Percentiles rank a stretch among this genome's conserved stretches.
phyloP scores from a whole-genome alignment of 2,113 vertebrate species.

The Hiodon tergisus region DNA sequence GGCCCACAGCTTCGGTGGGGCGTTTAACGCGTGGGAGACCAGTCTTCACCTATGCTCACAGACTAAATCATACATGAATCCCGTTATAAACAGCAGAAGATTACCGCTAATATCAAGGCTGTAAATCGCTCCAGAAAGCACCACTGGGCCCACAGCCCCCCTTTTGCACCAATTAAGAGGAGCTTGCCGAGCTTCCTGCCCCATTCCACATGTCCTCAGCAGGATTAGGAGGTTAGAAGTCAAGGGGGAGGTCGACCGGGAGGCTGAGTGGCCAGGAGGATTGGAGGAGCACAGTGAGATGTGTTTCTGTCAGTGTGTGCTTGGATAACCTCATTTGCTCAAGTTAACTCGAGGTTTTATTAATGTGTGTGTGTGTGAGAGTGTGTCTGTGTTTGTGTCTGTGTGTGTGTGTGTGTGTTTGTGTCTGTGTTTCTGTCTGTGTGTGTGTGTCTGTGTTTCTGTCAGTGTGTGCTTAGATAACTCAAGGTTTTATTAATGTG shows the following conservation, averaged over 20 bases:
- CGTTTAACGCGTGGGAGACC: no score
- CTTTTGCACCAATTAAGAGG: conserved; percentile 47
- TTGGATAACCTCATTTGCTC: conserved; percentile 10
- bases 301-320: conserved; percentile 8
- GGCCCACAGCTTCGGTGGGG: no score
- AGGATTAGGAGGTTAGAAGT: conserved; percentile 64
- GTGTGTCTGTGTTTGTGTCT: conserved; percentile 13
- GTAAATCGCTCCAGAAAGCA: no score
- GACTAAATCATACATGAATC: not conserved
- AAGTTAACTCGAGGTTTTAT: not conserved
- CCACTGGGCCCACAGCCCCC: conserved; percentile 1
- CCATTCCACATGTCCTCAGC: conserved; percentile 21
- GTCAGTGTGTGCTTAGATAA: not conserved
- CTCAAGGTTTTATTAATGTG: not conserved
- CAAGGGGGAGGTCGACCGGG: conserved; percentile 41
- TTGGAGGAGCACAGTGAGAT: not conserved
- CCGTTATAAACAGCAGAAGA: not conserved
- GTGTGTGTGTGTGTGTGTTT: not conserved
- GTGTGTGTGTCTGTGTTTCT: conserved; percentile 1
- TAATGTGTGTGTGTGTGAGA: conserved; percentile 7
- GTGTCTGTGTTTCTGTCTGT: not conserved
- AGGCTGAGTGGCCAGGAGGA: conserved; percentile 38
- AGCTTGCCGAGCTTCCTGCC: conserved; percentile 20
- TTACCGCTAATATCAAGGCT: conserved; percentile 9
- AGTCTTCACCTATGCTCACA: no score